These are phyloP conservation scores for Myotis yumanensis DNA, from an alignment of 2,113 vertebrate genomes.

Conservation along the genomic window DNA sequence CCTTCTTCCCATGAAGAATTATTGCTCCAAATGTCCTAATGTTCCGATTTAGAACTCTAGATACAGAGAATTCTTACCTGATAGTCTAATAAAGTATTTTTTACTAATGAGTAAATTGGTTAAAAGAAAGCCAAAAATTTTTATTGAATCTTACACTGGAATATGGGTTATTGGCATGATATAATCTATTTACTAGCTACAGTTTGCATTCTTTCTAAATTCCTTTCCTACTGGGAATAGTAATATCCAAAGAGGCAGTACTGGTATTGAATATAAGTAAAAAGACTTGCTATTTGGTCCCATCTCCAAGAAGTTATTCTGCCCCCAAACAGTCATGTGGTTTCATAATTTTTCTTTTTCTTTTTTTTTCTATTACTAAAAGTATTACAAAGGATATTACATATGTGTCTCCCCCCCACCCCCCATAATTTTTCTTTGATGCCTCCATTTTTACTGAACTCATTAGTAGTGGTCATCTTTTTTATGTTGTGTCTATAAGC, in stretches of 20 bases:
- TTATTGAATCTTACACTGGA: not conserved
- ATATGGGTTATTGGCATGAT: not conserved
- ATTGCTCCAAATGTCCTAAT: not conserved
- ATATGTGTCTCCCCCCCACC: too few species aligned
- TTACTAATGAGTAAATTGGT: constrained; percentile 26
- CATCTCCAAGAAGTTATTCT: not conserved
- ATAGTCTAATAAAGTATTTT: constrained; percentile 12
- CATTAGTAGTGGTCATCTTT: not conserved
- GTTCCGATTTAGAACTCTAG: constrained; percentile 9
- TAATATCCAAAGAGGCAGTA: not conserved
- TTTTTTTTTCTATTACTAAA: too few species aligned
- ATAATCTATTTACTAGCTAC: not conserved
- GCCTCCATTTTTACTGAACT: constrained; percentile 30
- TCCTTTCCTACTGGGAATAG: constrained; percentile 20
- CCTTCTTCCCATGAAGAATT: not conserved
- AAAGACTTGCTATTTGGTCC: constrained; percentile 6
- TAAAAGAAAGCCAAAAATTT: constrained; percentile 16
- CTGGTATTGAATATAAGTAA: constrained; percentile 3
- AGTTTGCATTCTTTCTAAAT: not conserved
- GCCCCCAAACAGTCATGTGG: not conserved
- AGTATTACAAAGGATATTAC: too few species aligned
- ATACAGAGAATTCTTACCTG: constrained; percentile 31
- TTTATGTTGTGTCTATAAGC: not conserved
- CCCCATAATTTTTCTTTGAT: not conserved
- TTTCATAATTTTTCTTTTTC: not conserved